phyloP scores from a whole-genome alignment of 2,113 vertebrate species.

The Bubo scandiacus region DNA sequence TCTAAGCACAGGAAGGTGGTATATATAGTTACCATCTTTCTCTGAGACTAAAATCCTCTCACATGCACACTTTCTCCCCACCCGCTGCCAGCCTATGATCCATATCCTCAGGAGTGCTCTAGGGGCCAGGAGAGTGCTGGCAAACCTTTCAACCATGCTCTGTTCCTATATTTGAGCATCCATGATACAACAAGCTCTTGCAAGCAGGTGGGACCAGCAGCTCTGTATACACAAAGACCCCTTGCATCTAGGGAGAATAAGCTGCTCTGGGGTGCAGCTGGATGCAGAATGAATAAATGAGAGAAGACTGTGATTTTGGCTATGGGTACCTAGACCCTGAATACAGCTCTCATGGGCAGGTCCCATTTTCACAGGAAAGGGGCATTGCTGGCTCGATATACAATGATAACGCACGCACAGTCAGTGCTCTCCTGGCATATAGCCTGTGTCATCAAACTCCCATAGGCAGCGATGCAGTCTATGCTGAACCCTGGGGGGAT shows the following conservation, averaged over 20 bases:
- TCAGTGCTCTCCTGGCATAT: not conserved
- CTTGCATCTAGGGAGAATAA: not conserved
- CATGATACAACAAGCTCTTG: not conserved
- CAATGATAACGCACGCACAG: not conserved
- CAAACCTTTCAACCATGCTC: not conserved
- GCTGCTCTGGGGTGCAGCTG: not conserved
- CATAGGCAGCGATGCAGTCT: not conserved
- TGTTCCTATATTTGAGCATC: not conserved
- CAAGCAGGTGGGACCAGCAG: constrained; percentile 1
- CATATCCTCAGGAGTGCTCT: not conserved
- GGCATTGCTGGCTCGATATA: not conserved
- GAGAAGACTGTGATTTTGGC: not conserved
- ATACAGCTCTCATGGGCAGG: not conserved
- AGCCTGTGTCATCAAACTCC: not conserved
- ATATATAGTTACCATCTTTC: constrained; percentile 32
- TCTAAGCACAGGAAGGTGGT: constrained; percentile 41
- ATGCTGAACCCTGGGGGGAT: not conserved
- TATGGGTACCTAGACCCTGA: not conserved
- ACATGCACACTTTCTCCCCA: not conserved
- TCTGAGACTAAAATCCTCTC: constrained; percentile 29
- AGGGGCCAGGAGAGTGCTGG: not conserved
- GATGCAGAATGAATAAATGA: not conserved
- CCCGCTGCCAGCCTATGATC: not conserved
- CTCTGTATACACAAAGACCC: not conserved
- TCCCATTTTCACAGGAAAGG: not conserved